Conservation (phyloP, 1,140 invertebrate species). For the Piezodorus guildinii region DNA sequence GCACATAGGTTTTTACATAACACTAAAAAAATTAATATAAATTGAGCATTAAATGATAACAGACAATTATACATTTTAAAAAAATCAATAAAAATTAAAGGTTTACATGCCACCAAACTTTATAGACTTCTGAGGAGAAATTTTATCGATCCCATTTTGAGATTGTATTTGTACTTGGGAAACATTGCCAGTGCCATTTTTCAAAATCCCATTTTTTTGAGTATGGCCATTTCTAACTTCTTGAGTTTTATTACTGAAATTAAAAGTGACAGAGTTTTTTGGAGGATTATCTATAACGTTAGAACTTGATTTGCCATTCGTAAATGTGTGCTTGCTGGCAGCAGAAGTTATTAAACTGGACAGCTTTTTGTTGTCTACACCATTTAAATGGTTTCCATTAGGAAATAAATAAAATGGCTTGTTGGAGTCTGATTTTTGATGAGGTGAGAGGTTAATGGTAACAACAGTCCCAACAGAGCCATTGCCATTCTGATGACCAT, state of each 20-base stretch:
- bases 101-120: slow-evolving; percentile 27
- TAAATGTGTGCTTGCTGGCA: background rate
- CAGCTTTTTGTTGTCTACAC: slow-evolving; percentile 10
- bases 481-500: background rate
- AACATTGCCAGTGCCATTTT: slow-evolving; percentile 24
- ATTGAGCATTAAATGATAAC: too few relatives aligned
- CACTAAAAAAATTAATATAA: too few relatives aligned
- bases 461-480: slow-evolving; percentile 17
- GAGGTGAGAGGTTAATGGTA: slow-evolving; percentile 17
- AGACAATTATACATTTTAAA: too few relatives aligned
- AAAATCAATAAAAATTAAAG: too few relatives aligned
- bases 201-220: slow-evolving; percentile 26
- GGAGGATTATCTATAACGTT: slow-evolving; percentile 16
- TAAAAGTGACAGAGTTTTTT: slow-evolving; percentile 24
- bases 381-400: slow-evolving; percentile 12
- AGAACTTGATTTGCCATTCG: slow-evolving; percentile 19
- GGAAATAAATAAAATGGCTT: slow-evolving; percentile 24
- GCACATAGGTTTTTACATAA: too few relatives aligned
- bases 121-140: slow-evolving; percentile 22
- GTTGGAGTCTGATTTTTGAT: slow-evolving; percentile 6
- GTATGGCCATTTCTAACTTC: slow-evolving; percentile 19
- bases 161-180: slow-evolving; percentile 24
- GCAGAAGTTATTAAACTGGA: slow-evolving; percentile 11
- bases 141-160: slow-evolving; percentile 9
- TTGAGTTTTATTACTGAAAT: slow-evolving; percentile 24